Conservation (phyloP, 2,888 invertebrate genomes). For the Agriopis leucophaearia region DNA sequence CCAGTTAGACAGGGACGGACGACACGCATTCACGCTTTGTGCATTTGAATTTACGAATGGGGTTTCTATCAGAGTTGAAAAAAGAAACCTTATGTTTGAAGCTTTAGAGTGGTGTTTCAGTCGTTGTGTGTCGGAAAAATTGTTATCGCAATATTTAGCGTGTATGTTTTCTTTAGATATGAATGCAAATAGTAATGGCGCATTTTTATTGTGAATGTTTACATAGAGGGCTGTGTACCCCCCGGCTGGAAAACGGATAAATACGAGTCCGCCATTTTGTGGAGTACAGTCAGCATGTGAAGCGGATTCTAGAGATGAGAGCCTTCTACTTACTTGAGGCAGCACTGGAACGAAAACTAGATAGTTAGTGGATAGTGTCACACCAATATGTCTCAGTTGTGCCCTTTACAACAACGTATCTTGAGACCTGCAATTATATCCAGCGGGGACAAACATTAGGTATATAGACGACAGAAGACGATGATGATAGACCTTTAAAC, state of each 20-base stretch:
- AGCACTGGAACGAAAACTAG: slow-evolving; percentile 1
- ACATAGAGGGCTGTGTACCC: slow-evolving; percentile 75
- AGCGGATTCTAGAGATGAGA: slow-evolving; percentile 47
- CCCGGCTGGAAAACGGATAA: slow-evolving; percentile 60
- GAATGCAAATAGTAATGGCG: slow-evolving; percentile 87
- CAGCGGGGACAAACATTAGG: too few species aligned
- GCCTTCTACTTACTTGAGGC: neutral
- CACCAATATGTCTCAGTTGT: neutral
- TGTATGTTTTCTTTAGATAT: slow-evolving; percentile 86
- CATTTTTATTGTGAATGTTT: slow-evolving; percentile 84
- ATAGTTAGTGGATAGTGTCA: neutral
- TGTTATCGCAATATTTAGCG: slow-evolving; percentile 79
- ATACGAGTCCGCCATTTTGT: slow-evolving; percentile 79
- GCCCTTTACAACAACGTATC: too few species aligned
- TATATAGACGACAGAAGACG: too few species aligned
- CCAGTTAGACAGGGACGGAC: slow-evolving; percentile 56
- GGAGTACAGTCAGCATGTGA: slow-evolving; percentile 74
- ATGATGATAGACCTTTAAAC: too few species aligned
- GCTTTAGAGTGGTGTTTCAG: slow-evolving; percentile 48
- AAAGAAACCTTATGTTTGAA: slow-evolving; percentile 30
- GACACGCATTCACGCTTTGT: slow-evolving; percentile 72
- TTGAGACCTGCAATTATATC: too few species aligned
- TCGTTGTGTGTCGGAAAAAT: slow-evolving; percentile 44
- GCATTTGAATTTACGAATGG: slow-evolving; percentile 69
- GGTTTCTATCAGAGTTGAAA: neutral